phyloP scores from a whole-genome alignment of 1,140 invertebrate genomes.

The Brachionus paranguensis region DNA sequence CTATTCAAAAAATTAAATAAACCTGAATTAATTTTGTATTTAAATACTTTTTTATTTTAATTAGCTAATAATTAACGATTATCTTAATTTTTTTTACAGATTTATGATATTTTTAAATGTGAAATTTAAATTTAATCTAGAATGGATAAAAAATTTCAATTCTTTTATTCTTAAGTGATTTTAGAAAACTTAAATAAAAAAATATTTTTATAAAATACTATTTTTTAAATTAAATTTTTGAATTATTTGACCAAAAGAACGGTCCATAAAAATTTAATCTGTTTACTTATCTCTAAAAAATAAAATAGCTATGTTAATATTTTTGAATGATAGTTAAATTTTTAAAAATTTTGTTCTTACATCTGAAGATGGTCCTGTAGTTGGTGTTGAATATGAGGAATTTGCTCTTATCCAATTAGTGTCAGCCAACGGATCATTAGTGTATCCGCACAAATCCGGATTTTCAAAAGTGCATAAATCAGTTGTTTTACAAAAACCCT shows the following conservation, averaged over 20 bases:
- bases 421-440: slow-evolving; percentile 19
- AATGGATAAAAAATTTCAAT: no score
- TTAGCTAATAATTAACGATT: neutral
- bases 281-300: no score
- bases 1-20: neutral
- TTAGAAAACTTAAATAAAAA: no score
- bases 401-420: slow-evolving; percentile 23
- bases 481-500: slow-evolving; percentile 1
- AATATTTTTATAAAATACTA: no score
- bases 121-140: no score
- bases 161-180: no score
- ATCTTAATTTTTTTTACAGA: no score
- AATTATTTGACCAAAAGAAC: no score
- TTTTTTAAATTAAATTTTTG: no score
- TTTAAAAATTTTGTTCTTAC: neutral
- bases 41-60: neutral
- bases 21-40: neutral
- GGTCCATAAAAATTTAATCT: no score
- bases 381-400: neutral
- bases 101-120: no score
- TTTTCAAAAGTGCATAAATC: slow-evolving; percentile 35
- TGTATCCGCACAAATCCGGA: neutral
- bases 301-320: no score
- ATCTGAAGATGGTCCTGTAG: neutral
- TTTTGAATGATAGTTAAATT: neutral